phyloP scores from a whole-genome alignment of 2,797 vertebrate species.

The Chelon labrosus region DNA sequence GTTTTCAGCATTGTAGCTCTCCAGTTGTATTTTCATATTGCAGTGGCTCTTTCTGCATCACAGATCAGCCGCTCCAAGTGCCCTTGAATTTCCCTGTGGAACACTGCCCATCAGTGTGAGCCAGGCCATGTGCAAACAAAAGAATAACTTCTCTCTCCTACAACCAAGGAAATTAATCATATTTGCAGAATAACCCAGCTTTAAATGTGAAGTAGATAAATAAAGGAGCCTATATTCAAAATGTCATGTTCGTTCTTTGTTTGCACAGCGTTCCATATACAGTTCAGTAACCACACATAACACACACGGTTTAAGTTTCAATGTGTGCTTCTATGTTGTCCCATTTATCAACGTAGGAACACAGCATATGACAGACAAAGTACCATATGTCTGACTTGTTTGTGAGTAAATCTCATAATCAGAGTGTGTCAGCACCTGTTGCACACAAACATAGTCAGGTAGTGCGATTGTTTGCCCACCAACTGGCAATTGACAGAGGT shows the following conservation, averaged over 20 bases:
- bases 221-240: constrained; percentile 25
- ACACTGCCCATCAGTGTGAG: constrained; percentile 63
- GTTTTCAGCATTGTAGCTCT: constrained; percentile 71
- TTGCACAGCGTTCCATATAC: constrained; percentile 16
- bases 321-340: constrained; percentile 12
- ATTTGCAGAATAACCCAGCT: constrained; percentile 48
- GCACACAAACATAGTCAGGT: constrained; percentile 36
- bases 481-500: constrained; percentile 76
- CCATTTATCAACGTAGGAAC: not conserved
- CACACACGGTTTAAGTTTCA: not conserved
- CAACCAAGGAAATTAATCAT: constrained; percentile 56
- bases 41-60: constrained; percentile 63
- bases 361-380: not conserved
- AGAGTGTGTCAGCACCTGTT: constrained; percentile 31
- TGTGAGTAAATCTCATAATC: constrained; percentile 41
- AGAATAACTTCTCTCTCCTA: constrained; percentile 77
- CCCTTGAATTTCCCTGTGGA: constrained; percentile 80
- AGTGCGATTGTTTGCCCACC: constrained; percentile 58
- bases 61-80: constrained; percentile 70
- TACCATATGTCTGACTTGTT: constrained; percentile 9
- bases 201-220: constrained; percentile 53
- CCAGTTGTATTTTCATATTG: constrained; percentile 76
- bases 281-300: constrained; percentile 11
- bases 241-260: constrained; percentile 27
- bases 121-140: constrained; percentile 74